Percentiles rank a stretch among this genome's conserved stretches.
Conservation (phyloP, 2,797 vertebrate species). For the Anomalospiza imberbis region DNA sequence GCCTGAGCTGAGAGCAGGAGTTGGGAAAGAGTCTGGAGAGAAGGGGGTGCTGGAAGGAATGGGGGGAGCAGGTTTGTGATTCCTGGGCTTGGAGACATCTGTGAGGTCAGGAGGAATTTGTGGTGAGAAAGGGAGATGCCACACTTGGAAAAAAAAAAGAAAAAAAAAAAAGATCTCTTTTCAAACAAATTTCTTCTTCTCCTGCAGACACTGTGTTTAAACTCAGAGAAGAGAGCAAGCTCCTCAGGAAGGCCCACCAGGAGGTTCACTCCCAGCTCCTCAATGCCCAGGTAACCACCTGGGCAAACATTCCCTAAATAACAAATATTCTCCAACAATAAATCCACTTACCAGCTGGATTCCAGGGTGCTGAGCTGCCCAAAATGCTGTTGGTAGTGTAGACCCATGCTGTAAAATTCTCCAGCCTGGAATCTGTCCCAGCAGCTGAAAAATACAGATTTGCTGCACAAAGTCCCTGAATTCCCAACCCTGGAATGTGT, state of each 20-base stretch:
- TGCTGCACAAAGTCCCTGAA: not conserved
- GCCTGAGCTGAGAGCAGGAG: not conserved
- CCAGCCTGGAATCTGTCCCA: not conserved
- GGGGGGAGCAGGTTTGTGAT: not conserved
- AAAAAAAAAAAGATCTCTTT: too few relatives aligned
- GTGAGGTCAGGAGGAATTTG: not conserved
- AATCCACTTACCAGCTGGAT: not conserved
- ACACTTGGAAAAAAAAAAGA: too few relatives aligned
- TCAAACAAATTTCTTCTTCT: not conserved
- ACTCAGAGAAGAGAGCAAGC: constrained; percentile 71
- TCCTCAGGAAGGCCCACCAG: constrained; percentile 70
- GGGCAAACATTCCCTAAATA: not conserved
- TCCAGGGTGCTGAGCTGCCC: not conserved
- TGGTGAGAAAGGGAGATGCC: not conserved
- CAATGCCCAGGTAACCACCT: constrained; percentile 60
- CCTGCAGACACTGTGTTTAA: constrained; percentile 67
- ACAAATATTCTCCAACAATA: too few relatives aligned
- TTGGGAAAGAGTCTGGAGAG: not conserved
- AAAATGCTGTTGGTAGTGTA: not conserved
- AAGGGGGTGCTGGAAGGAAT: not conserved
- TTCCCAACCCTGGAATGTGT: not conserved
- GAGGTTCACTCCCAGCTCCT: constrained; percentile 71
- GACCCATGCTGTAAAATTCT: not conserved
- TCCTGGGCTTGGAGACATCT: not conserved
- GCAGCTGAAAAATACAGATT: not conserved